A percentile compares a stretch with the other conserved stretches of the same genome.
Evolutionary conservation across 2,113 vertebrate genomes (phyloP).

Genomic region (Mormyrus iriodes): DNA sequence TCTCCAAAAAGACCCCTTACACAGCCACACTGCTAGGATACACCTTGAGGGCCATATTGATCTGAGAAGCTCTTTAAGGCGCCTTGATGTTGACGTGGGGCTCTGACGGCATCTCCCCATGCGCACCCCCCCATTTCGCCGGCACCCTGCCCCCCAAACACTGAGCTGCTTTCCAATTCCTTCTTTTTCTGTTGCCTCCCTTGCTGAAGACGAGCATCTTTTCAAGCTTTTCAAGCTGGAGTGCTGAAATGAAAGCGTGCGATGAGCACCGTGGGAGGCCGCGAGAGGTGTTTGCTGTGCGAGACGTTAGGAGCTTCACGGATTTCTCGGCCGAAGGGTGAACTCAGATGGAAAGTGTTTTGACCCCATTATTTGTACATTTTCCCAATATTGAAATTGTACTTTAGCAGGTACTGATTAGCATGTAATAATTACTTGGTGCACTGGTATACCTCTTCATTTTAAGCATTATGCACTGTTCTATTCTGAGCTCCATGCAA

Average conservation of each 20-base stretch:
- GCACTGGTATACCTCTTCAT: background rate
- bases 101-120: constrained; percentile 31
- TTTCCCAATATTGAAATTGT: background rate
- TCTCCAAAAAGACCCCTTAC: background rate
- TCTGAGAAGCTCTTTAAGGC: constrained; percentile 43
- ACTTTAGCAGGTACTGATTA: background rate
- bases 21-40: constrained; percentile 10
- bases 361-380: background rate
- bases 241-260: constrained; percentile 63
- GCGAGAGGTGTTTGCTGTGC: background rate
- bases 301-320: background rate
- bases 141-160: constrained; percentile 31
- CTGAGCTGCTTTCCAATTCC: constrained; percentile 48
- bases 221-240: constrained; percentile 73
- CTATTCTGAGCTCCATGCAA: constrained; percentile 42
- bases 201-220: constrained; percentile 62
- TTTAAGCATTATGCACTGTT: constrained; percentile 22
- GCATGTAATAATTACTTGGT: background rate
- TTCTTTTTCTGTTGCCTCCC: constrained; percentile 41
- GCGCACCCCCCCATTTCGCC: constrained; percentile 37
- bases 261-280: background rate
- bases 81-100: constrained; percentile 59
- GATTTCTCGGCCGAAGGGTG: background rate
- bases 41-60: constrained; percentile 40
- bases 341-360: background rate